These are phyloP conservation scores for Maconellicoccus hirsutus DNA, from an alignment of 1,140 invertebrate genomes.

Conservation along the genomic window DNA sequence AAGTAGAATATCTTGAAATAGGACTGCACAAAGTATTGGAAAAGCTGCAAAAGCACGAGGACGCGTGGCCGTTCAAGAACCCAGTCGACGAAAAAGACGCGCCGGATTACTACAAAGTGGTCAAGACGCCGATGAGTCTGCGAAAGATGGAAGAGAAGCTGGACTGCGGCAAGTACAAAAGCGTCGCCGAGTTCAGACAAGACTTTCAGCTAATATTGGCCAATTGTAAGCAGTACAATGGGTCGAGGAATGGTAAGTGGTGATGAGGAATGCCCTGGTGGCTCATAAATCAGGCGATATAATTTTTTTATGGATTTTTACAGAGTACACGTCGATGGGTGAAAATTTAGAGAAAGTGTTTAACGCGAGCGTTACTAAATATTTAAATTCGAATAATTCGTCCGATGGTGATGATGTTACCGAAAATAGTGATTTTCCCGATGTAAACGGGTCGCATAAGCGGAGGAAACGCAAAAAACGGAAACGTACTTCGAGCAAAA, in stretches of 20 bases:
- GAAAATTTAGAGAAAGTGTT: constrained; percentile 67
- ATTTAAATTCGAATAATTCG: constrained; percentile 63
- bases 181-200: constrained; percentile 63
- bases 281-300: neutral
- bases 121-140: constrained; percentile 72
- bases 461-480: constrained; percentile 35
- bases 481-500: constrained; percentile 33
- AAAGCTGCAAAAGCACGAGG: constrained; percentile 67
- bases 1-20: constrained; percentile 68
- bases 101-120: constrained; percentile 70
- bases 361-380: constrained; percentile 61
- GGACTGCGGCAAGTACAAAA: constrained; percentile 64
- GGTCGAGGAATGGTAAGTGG: constrained; percentile 77
- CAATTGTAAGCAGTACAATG: constrained; percentile 84
- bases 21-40: constrained; percentile 82
- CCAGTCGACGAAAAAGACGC: constrained; percentile 84
- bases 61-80: constrained; percentile 85
- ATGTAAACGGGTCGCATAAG: constrained; percentile 32
- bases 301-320: constrained; percentile 29
- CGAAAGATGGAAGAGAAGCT: constrained; percentile 77
- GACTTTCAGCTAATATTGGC: constrained; percentile 84
- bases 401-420: constrained; percentile 61
- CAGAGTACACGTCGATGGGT: constrained; percentile 82
- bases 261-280: no score
- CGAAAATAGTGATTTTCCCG: constrained; percentile 39